Base-by-base conservation (phyloP, 2,113 vertebrate genomes). In the Gymnorhina tibicen region DNA sequence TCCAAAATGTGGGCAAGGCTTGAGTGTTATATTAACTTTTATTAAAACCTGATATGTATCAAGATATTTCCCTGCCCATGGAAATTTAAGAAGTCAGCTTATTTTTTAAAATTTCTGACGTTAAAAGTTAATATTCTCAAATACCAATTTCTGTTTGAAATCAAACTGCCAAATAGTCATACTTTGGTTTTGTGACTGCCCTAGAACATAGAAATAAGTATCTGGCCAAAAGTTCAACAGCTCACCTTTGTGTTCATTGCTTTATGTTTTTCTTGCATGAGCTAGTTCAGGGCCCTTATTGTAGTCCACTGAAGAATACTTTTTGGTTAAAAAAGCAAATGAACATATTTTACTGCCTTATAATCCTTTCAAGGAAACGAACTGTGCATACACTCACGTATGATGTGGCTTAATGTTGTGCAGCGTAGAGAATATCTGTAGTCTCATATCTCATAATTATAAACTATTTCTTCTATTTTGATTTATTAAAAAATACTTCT, bases 331-430 rank as follows among this genome's bases (percentile, higher is more conserved):
- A 27, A 82, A 92, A 87, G 21, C 28, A 90, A 76, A 47, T 53
- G 0, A 79, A 49, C 10, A 9, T 39, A 68, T 55, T 95, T 80
- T 67, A 62, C 7, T 70, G 33, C 64, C 20, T 55, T 81, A 18
- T 32, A 89, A 75, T 53, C 21, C 22, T 50, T 84, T 81, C 55
- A 81, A 63, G 78, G 33, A 85, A 33, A 42, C 28, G 87, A 66
- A 74, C 11, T 28, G 10, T 42, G 10, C 33, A 64, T 32, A 18
- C 5, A 35, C 1, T 47, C 37, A 79, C 0, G 0, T n/a, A 39
- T 30, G 8, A 70, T 32, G 17, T n/a, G 13, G 23, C 11, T 75
- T 72, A 47, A 78, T 53, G 9, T 35, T 87, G 37, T 42, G 13
- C n/a, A 70, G 6, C n/a, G 5, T 27, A 66, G n/a, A 87, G 28